phyloP scores from a whole-genome alignment of 2,797 vertebrate genomes.

The Eulemur mongoz region DNA sequence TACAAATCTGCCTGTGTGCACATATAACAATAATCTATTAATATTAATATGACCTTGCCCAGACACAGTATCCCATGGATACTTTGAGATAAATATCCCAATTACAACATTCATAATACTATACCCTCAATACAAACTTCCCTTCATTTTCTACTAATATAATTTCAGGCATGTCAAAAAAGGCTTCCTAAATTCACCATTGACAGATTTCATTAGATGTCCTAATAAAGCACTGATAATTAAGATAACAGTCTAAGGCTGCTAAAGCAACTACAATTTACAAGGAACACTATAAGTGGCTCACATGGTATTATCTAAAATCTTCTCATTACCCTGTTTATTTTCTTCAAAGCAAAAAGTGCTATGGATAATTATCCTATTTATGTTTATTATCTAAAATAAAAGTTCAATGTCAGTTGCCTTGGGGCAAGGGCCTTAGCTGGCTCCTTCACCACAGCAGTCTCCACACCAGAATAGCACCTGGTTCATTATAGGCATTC shows the following conservation, averaged over 20 bases:
- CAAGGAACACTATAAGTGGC: background rate
- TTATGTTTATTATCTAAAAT: background rate
- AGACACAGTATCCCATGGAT: background rate
- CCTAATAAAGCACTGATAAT: constrained; percentile 4
- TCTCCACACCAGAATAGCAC: background rate
- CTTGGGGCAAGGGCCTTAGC: background rate
- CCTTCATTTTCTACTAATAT: background rate
- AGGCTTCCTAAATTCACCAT: background rate
- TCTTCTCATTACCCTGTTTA: background rate
- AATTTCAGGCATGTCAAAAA: constrained; percentile 20
- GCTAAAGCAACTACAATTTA: background rate
- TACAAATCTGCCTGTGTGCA: background rate
- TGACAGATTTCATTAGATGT: background rate
- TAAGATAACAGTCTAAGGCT: background rate
- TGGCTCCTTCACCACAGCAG: background rate
- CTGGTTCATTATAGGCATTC: background rate
- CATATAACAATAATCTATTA: background rate
- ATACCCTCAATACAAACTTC: constrained; percentile 1
- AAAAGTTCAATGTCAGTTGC: background rate
- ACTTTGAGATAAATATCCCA: background rate
- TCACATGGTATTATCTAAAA: background rate
- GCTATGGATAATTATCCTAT: background rate
- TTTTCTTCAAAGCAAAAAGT: constrained; percentile 31
- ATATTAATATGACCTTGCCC: background rate
- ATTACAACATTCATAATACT: background rate